Base-by-base conservation (phyloP, 2,888 invertebrate species). In the Morinoia aosen region DNA sequence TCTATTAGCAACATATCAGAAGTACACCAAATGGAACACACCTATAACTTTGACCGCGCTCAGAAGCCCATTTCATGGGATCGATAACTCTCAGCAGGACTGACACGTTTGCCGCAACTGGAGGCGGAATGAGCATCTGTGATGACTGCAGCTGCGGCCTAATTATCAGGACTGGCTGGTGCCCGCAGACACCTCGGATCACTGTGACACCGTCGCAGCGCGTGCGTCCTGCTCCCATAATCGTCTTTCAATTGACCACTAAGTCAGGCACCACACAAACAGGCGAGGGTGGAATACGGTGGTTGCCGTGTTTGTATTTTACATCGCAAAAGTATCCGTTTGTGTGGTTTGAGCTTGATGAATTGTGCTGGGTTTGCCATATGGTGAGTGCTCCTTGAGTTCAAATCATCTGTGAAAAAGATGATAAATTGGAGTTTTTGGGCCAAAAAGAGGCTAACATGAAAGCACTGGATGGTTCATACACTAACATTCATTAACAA, bases 181-280 rank as follows among this genome's bases (percentile, higher is more conserved):
- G 40, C 90, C 40, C 39, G 90, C 39, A 39, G 39, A 14, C 88
- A 33, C 90, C 39, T 90, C 48, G 90, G 10, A 14, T 7, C 16
- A 25, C 10, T 3, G 19, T 12, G 33, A 19, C 88, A 88, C 39
- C 88, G 39, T 25, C 25, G 88, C 39, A 39, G 90, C 39, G 40
- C 90, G 90, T 48, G 90, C 19, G 39, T 90, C 16, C 8, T 90
- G 40, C 90, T 40, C 90, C 90, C 39, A 90, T 90, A 90, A 90
- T 90, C 90, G 90, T 90, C 90, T 90, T 40, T 40, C 40, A 48
- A 90, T 90, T 90, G 90, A 90, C 90, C 90, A 48, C 90, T 90
- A 48, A 90, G 90, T 48, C 90, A 5, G 10, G 90, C 48, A 10
- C 19, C 48, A 90, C 39, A 40, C 14, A 14, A 90, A 39, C 90